Conservation (phyloP, 2,888 invertebrate species). For the Heteropelma amictum region DNA sequence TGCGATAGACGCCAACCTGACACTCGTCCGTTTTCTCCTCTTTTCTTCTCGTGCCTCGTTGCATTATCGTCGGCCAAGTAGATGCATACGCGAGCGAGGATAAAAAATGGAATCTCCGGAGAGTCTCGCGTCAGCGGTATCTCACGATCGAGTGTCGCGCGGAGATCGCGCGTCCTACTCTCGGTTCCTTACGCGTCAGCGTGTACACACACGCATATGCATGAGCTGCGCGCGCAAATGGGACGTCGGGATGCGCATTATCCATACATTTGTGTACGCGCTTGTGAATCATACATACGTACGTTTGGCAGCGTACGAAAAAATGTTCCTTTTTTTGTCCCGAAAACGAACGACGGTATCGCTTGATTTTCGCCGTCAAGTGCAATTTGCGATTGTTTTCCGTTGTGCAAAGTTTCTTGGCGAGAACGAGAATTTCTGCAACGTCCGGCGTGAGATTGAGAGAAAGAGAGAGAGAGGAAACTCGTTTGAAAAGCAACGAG, state of each 20-base stretch:
- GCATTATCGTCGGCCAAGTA: too few species aligned
- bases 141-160: constrained; percentile 46
- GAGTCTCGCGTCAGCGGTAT: constrained; percentile 46
- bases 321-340: not conserved
- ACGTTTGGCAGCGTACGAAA: not conserved
- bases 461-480: constrained; percentile 2
- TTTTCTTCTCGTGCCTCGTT: not conserved
- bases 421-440: not conserved
- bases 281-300: too few species aligned
- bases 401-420: too few species aligned
- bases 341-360: not conserved
- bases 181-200: not conserved
- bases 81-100: not conserved
- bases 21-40: constrained; percentile 8
- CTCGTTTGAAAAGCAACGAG: constrained; percentile 39
- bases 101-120: constrained; percentile 37
- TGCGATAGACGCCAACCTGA: constrained; percentile 19
- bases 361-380: too few species aligned
- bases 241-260: too few species aligned
- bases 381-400: too few species aligned
- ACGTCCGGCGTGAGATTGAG: too few species aligned
- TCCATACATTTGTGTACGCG: not conserved
- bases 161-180: not conserved
- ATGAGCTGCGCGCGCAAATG: too few species aligned
- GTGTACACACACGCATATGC: not conserved